Conservation (phyloP, 2,797 vertebrate species). For the Cottoperca gobio region DNA sequence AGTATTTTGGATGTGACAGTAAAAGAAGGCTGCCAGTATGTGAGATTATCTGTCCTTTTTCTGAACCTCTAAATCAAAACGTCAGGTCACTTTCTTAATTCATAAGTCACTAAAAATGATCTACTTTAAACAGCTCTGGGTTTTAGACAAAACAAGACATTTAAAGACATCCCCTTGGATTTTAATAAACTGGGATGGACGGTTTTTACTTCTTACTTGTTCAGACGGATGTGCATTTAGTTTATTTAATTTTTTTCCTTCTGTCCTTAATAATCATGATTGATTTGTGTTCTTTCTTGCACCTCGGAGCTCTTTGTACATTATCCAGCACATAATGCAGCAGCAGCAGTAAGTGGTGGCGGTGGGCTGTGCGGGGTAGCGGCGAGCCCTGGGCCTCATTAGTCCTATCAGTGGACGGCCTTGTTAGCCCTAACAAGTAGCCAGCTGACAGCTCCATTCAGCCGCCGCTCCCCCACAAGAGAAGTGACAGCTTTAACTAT, state of each 20-base stretch:
- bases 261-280: background rate
- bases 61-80: too few relatives aligned
- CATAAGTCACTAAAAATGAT: too few relatives aligned
- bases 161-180: too few relatives aligned
- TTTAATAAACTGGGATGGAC: too few relatives aligned
- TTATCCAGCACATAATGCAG: background rate
- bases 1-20: background rate
- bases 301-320: background rate
- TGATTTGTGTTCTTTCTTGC: background rate
- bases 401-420: slow-evolving; percentile 80
- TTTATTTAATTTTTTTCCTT: background rate
- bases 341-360: background rate
- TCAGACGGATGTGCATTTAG: background rate
- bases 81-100: too few relatives aligned
- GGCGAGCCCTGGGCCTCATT: slow-evolving; percentile 74
- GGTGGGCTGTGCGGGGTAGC: slow-evolving; percentile 22
- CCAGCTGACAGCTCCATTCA: slow-evolving; percentile 83
- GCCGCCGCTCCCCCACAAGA: slow-evolving; percentile 70
- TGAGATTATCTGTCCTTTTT: background rate
- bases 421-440: slow-evolving; percentile 80
- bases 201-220: too few relatives aligned
- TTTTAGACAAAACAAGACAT: too few relatives aligned
- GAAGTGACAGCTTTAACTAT: slow-evolving; percentile 84
- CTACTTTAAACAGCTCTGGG: too few relatives aligned
- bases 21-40: background rate